phyloP scores from a whole-genome alignment of 92 coral and sea anemone genomes.

The Pocillopora grandis region DNA sequence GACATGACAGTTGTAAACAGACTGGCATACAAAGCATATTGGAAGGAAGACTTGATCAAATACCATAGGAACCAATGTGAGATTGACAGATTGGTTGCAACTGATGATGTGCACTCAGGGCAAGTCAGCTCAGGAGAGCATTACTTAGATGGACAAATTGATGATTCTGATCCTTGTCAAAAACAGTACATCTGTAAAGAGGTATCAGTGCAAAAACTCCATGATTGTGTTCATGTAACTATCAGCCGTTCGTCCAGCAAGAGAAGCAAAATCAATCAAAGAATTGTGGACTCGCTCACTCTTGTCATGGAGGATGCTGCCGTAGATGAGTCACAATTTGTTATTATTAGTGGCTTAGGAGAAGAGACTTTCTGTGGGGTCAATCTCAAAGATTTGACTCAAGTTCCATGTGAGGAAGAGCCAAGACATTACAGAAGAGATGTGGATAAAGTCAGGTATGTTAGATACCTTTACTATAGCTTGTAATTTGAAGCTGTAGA shows the following conservation, averaged over 20 bases:
- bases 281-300: constrained; percentile 87
- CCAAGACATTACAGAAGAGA: constrained; percentile 77
- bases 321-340: constrained; percentile 75
- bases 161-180: constrained; percentile 21
- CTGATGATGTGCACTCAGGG: constrained; percentile 5
- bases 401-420: constrained; percentile 68
- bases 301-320: constrained; percentile 97
- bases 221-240: constrained; percentile 73
- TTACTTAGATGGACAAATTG: constrained; percentile 14
- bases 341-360: constrained; percentile 88
- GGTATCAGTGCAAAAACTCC: constrained; percentile 74
- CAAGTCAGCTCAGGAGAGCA: constrained; percentile 6
- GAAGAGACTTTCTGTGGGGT: constrained; percentile 90
- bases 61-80: constrained; percentile 45
- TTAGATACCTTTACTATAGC: background rate
- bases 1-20: constrained; percentile 79
- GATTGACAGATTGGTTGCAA: constrained; percentile 18
- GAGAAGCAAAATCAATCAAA: constrained; percentile 71
- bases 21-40: constrained; percentile 86
- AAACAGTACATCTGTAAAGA: constrained; percentile 64
- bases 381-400: constrained; percentile 70
- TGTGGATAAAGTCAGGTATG: constrained; percentile 84
- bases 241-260: constrained; percentile 86
- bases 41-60: constrained; percentile 74
- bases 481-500: background rate